These are phyloP conservation scores for Prionace glauca DNA, from an alignment of 2,797 vertebrate genomes.

Conservation along the genomic window DNA sequence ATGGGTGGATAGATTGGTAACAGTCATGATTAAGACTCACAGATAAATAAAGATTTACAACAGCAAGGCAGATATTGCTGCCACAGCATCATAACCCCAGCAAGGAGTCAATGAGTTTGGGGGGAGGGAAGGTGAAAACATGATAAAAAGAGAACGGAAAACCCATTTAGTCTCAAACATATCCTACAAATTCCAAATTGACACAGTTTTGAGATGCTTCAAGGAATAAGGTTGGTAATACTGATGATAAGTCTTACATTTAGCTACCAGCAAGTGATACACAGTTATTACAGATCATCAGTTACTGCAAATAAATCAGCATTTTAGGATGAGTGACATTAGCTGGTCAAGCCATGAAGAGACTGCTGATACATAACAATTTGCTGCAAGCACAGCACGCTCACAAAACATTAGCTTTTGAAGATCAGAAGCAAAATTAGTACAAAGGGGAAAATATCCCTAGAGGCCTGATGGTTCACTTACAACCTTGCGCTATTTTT, in stretches of 20 bases:
- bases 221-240: not conserved
- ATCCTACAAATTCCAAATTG: too few relatives aligned
- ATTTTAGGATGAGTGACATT: not conserved
- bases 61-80: not conserved
- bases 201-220: not conserved
- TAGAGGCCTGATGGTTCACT: not conserved
- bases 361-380: not conserved
- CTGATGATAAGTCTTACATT: not conserved
- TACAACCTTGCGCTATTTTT: not conserved
- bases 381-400: not conserved
- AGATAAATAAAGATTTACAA: not conserved
- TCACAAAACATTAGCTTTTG: not conserved
- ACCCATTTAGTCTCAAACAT: not conserved
- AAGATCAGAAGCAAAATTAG: slow-evolving; percentile 19
- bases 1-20: not conserved
- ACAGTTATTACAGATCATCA: too few relatives aligned
- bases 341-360: not conserved
- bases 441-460: not conserved
- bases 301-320: not conserved
- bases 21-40: not conserved
- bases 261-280: not conserved
- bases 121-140: too few relatives aligned
- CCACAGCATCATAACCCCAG: not conserved
- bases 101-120: not conserved
- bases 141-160: not conserved